Evolutionary conservation across 1,140 invertebrate genomes (phyloP).

Genomic region (Andrena cerasifolii): DNA sequence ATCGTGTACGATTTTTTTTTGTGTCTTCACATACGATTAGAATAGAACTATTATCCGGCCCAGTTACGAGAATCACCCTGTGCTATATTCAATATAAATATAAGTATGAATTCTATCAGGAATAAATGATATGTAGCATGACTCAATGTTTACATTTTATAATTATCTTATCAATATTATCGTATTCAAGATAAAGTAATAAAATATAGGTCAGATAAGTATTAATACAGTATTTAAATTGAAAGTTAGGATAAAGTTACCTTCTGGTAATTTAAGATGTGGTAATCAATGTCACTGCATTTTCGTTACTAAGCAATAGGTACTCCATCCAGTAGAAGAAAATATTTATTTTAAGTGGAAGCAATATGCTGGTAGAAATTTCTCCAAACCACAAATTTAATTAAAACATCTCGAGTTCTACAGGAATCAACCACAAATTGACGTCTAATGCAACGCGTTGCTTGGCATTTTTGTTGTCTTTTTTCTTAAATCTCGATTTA

Average conservation of each 20-base stretch:
- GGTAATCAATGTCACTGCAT: neutral
- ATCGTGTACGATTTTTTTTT: too few relatives aligned
- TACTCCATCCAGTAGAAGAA: neutral
- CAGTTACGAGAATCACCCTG: too few relatives aligned
- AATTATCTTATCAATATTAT: too few relatives aligned
- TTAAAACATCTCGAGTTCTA: constrained; percentile 28
- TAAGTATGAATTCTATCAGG: too few relatives aligned
- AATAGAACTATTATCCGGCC: too few relatives aligned
- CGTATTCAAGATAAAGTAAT: too few relatives aligned
- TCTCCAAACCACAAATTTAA: constrained; percentile 36
- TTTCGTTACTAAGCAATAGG: neutral
- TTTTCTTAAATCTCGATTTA: neutral
- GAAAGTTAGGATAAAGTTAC: neutral
- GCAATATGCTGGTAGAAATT: neutral
- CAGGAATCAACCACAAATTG: neutral
- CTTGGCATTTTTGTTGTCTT: constrained; percentile 17
- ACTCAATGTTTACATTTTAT: too few relatives aligned
- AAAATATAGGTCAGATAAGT: neutral
- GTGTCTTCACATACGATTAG: too few relatives aligned
- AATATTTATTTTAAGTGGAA: neutral
- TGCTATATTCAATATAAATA: too few relatives aligned
- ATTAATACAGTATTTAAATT: too few relatives aligned
- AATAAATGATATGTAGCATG: too few relatives aligned
- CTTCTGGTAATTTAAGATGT: neutral
- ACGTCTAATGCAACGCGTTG: constrained; percentile 14